phyloP scores from a whole-genome alignment of 2,113 vertebrate species.

The Clupea harengus region DNA sequence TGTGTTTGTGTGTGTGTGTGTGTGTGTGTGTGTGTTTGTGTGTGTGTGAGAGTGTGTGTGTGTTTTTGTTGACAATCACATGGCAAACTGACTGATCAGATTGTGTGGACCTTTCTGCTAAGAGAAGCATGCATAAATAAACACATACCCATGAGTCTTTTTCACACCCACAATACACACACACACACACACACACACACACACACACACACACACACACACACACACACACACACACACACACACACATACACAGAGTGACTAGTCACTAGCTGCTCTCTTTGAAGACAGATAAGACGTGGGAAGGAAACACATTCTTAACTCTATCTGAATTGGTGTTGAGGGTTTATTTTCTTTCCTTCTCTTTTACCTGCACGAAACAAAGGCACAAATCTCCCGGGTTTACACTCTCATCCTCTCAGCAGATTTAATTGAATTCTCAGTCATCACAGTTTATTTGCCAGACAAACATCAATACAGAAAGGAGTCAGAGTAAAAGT shows the following conservation, averaged over 20 bases:
- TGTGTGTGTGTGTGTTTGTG: background rate
- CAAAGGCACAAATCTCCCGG: background rate
- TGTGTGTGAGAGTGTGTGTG: too few relatives aligned
- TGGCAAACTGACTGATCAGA: background rate
- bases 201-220: background rate
- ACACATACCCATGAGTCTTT: background rate
- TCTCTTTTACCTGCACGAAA: background rate
- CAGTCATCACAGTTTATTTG: conserved; percentile 3
- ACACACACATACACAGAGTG: background rate
- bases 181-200: background rate
- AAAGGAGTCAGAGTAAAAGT: conserved; percentile 38
- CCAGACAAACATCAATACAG: conserved; percentile 3
- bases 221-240: background rate
- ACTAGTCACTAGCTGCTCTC: background rate
- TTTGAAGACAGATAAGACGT: background rate
- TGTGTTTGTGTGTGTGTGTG: background rate
- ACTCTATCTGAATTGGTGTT: background rate
- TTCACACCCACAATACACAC: background rate
- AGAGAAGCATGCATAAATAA: background rate
- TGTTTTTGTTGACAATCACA: background rate
- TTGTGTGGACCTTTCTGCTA: background rate
- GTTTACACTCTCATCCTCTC: background rate
- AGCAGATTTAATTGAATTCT: conserved; percentile 8
- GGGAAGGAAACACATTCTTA: background rate
- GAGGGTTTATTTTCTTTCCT: background rate